Base-by-base conservation (phyloP, 1,140 invertebrate genomes). In the Leptopilina clavipes region DNA sequence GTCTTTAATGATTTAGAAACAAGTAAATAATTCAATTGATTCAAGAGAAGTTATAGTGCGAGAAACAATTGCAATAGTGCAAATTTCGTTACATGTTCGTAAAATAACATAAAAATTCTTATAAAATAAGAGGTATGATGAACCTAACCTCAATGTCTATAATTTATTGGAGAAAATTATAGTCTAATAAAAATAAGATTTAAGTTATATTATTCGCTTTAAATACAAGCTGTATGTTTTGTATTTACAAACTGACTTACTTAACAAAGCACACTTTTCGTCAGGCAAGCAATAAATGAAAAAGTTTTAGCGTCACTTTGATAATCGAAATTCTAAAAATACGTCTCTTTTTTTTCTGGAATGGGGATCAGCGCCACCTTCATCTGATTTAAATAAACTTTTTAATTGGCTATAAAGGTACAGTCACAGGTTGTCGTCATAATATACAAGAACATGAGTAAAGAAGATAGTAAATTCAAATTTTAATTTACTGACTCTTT, bases 301-400 rank as follows among this genome's bases (percentile, higher is more conserved):
- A n/a, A n/a, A 52, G 44, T n/a, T 52, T 52, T 52, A 52, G 48
- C 48, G 48, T 52, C 48, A 52, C 48, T 52, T 52, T 52, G 48
- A 17, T 48, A 48, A 71, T 37, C n/a, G 22, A 71, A 71, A 71
- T 70, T 43, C 70, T 37, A 71, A 31, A 71, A 71, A 40, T 40
- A 43, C 70, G 70, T 71, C n/a, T 40, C 17, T 40, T n/a, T 12
- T n/a, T 70, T 40, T 31, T 31, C 25, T 31, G n/a, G n/a, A 31
- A 31, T 31, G 25, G 5, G 25, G 5, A 31, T 31, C 25, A 31
- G 25, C 25, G 25, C 25, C 25, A 31, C 25, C 25, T 2, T 2
- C 25, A 5, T 31, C 25, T 31, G 25, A 31, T 31, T 31, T 31
- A 31, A 31, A 31, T 31, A 1, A 31, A 31, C 25, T 31, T 2